Evolutionary conservation across 1,140 invertebrate genomes (phyloP).

Genomic region (Bicyclus anynana): DNA sequence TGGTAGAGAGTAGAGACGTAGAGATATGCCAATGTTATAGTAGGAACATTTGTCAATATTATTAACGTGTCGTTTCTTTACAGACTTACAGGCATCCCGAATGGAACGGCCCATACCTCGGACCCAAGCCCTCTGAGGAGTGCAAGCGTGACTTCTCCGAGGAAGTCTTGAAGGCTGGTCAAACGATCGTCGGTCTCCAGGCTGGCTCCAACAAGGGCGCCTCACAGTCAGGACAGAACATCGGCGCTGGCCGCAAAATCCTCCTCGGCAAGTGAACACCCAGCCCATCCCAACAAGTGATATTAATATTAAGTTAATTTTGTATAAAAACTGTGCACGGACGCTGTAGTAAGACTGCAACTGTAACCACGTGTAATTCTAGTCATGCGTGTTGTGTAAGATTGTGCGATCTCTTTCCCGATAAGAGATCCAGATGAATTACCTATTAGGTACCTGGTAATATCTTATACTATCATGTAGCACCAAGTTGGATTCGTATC

Average conservation of each 20-base stretch:
- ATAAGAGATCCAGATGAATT: slow-evolving; percentile 35
- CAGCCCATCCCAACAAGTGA: slow-evolving; percentile 49
- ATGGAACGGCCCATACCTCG: slow-evolving; percentile 92
- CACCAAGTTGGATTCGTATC: slow-evolving; percentile 56
- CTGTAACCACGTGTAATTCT: slow-evolving; percentile 41
- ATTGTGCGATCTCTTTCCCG: slow-evolving; percentile 35
- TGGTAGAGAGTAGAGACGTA: too few relatives aligned
- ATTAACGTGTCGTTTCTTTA: slow-evolving; percentile 21
- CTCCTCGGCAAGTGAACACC: slow-evolving; percentile 88
- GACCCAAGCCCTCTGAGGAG: slow-evolving; percentile 93
- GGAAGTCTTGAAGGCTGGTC: slow-evolving; percentile 92
- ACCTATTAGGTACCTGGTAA: slow-evolving; percentile 35
- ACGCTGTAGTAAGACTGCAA: slow-evolving; percentile 59
- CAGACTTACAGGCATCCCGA: slow-evolving; percentile 94
- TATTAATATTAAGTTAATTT: slow-evolving; percentile 68
- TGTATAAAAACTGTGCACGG: slow-evolving; percentile 58
- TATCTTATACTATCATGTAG: slow-evolving; percentile 48
- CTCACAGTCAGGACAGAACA: slow-evolving; percentile 93
- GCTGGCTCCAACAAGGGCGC: slow-evolving; percentile 98
- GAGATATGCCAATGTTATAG: too few relatives aligned
- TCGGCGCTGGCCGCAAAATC: slow-evolving; percentile 94
- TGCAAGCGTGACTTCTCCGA: slow-evolving; percentile 95
- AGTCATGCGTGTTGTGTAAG: slow-evolving; percentile 47
- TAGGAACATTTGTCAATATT: too few relatives aligned
- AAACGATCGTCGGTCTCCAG: slow-evolving; percentile 94